Percentiles rank a stretch among this genome's conserved stretches.
Conservation (phyloP, 2,888 invertebrate species). For the Drosophila macrothrix region DNA sequence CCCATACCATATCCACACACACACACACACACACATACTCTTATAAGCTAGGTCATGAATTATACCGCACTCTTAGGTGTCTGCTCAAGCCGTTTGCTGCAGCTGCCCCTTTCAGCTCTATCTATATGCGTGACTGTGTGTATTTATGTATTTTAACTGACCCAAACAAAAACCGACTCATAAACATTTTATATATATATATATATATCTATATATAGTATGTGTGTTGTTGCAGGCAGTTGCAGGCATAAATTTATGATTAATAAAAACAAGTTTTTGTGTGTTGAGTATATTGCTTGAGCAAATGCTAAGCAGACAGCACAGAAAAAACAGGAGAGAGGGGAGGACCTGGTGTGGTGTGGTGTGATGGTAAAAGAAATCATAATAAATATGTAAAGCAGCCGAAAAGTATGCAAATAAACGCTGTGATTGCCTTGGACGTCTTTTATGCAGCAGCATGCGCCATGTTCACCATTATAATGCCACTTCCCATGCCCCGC, state of each 20-base stretch:
- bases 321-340: background rate
- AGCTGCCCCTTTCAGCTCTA: constrained; percentile 23
- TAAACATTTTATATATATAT: constrained; percentile 5
- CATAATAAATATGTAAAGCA: constrained; percentile 70
- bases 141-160: constrained; percentile 35
- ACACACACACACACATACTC: background rate
- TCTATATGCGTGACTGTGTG: background rate
- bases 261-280: constrained; percentile 68
- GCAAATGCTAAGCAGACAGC: constrained; percentile 27
- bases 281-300: background rate
- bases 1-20: background rate
- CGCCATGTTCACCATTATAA: constrained; percentile 32
- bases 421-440: constrained; percentile 62
- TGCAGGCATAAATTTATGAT: constrained; percentile 70
- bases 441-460: constrained; percentile 60
- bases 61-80: constrained; percentile 50
- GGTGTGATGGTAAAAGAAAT: constrained; percentile 40
- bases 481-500: constrained; percentile 20
- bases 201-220: background rate
- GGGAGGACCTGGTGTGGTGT: background rate
- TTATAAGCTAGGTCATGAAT: constrained; percentile 47
- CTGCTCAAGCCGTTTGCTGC: constrained; percentile 40
- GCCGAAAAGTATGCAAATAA: constrained; percentile 74
- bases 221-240: constrained; percentile 26
- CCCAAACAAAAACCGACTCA: constrained; percentile 38